These are phyloP conservation scores for Etheostoma nigrum DNA, from an alignment of 2,797 vertebrate genomes.

Conservation along the genomic window DNA sequence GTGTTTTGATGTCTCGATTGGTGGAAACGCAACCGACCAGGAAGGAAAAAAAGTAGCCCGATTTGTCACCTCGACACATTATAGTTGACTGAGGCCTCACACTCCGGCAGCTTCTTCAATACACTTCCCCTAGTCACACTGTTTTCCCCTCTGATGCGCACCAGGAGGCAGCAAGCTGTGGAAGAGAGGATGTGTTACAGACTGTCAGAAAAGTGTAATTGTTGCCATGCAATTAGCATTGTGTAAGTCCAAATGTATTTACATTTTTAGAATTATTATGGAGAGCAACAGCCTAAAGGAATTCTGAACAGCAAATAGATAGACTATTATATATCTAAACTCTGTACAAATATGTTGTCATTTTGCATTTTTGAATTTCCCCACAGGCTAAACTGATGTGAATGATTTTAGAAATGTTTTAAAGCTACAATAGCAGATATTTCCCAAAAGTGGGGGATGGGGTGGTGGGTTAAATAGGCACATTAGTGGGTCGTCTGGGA, in stretches of 20 bases:
- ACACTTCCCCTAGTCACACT: conserved; percentile 61
- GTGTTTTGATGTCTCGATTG: conserved; percentile 75
- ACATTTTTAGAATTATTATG: neutral
- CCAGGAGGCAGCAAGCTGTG: conserved; percentile 56
- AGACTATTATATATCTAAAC: too few species aligned
- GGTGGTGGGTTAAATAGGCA: conserved; percentile 20
- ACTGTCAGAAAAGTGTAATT: conserved; percentile 44
- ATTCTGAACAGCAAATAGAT: neutral
- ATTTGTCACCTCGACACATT: conserved; percentile 74
- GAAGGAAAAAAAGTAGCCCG: conserved; percentile 53
- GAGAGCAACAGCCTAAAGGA: neutral
- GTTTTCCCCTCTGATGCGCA: conserved; percentile 37
- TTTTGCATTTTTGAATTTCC: neutral
- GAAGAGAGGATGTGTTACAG: conserved; percentile 72
- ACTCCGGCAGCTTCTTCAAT: conserved; percentile 66
- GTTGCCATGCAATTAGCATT: conserved; percentile 7
- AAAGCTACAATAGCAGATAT: neutral
- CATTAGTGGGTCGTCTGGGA: conserved; percentile 54
- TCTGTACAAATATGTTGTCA: neutral
- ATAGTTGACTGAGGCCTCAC: conserved; percentile 49
- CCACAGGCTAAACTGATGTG: neutral
- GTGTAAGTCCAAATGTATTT: neutral
- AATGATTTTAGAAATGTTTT: neutral
- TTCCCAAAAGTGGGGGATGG: too few species aligned
- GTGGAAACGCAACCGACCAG: conserved; percentile 62